Conservation (phyloP, 2,113 vertebrate species). For the Bungarus multicinctus region DNA sequence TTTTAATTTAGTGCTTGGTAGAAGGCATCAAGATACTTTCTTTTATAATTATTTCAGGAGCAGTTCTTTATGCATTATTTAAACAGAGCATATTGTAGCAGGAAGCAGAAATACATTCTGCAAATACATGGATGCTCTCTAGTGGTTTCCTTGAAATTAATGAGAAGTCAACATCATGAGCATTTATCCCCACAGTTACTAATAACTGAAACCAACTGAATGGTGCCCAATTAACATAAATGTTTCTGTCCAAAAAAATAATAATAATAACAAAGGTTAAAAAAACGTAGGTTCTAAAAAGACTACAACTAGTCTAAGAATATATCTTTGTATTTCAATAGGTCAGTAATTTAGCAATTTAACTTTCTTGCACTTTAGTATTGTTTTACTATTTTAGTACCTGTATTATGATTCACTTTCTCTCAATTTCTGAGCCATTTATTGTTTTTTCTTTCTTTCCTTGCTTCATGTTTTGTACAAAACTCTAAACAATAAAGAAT, state of each 20-base stretch:
- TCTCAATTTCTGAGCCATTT: neutral
- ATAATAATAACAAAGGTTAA: neutral
- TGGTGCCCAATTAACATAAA: neutral
- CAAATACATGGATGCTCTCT: neutral
- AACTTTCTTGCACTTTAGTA: neutral
- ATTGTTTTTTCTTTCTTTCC: neutral
- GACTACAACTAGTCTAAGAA: neutral
- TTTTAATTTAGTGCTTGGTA: neutral
- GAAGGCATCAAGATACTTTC: neutral
- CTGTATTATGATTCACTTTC: neutral
- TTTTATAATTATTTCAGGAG: conserved; percentile 5
- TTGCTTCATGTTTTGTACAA: neutral
- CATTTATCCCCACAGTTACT: neutral
- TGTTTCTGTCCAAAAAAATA: neutral
- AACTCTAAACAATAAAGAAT: neutral
- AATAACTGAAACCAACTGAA: neutral
- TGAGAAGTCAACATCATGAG: neutral
- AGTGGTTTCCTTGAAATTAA: neutral
- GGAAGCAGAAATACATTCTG: neutral
- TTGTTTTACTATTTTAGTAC: neutral
- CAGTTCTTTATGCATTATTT: neutral
- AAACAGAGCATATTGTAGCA: neutral
- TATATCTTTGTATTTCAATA: neutral
- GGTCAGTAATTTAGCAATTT: neutral
- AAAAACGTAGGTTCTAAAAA: neutral